Evolutionary conservation across 2,113 vertebrate species (phyloP), one percentile per base, ranked within the genome.

Genomic region (Pterocles burchelli): DNA sequence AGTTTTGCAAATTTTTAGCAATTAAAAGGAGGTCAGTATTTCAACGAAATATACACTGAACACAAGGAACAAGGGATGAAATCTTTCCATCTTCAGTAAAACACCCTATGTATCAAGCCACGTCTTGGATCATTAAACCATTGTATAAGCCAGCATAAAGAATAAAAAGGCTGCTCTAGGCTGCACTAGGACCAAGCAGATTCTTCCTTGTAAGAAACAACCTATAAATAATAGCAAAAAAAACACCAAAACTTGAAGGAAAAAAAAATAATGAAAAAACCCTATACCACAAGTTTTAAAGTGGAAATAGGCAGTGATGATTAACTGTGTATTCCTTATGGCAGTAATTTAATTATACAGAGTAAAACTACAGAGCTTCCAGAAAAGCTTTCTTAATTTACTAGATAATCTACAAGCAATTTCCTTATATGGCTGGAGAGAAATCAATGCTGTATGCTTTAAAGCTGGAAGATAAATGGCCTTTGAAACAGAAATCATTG

Each of bases 391-490:
- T 89, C 54, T 84, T 95, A 94, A 97, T 95, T 96, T 96, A 74
- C 82, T 78, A 63, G 65, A 91, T 92, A 89, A 97, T 95, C 73
- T 94, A 96, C 86, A 82, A 94, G 66, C 89, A 79, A 94, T 94
- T 96, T 96, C 95, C 81, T 95, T 93, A 90, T 94, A 96, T 90
- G 88, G 90, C 55, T 91, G 70, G 76, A 95, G 75, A 94, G 79
- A 93, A 96, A 95, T 93, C 46, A 71, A 58, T 88, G 61, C 38
- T 79, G 51, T 28, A 43, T 92, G 74, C 84, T 95, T 95, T 94
- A 93, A 95, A 95, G 81, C 66, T 74, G 74, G 55, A 94, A 96
- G 94, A 96, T 67, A 95, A 97, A 97, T 77, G 82, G 84, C 74
- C 68, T 85, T 68, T 86, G 65, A 96, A 93, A 89, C 25, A 76